These are phyloP conservation scores for Rhimphoctona megacephalus DNA, from an alignment of 2,888 invertebrate species.

Conservation along the genomic window DNA sequence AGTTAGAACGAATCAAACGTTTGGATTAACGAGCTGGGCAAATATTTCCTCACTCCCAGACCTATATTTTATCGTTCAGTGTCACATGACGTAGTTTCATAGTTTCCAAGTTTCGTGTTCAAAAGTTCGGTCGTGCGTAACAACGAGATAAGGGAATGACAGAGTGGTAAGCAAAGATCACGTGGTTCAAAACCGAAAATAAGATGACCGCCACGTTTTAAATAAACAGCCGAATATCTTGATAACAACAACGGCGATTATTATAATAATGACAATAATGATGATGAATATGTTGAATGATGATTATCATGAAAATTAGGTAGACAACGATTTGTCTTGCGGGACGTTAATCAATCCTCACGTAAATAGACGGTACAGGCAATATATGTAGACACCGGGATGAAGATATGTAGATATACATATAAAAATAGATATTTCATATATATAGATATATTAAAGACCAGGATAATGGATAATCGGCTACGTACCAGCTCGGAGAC, in stretches of 20 bases:
- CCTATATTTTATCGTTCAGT: constrained; percentile 42
- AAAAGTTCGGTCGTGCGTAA: constrained; percentile 69
- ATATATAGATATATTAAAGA: constrained; percentile 51
- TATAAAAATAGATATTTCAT: constrained; percentile 51
- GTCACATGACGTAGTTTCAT: constrained; percentile 49
- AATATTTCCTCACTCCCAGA: not conserved
- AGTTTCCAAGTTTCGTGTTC: constrained; percentile 58
- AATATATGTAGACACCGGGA: constrained; percentile 71
- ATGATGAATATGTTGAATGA: constrained; percentile 6
- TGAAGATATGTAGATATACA: constrained; percentile 45
- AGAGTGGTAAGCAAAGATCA: constrained; percentile 14
- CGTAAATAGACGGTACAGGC: constrained; percentile 78
- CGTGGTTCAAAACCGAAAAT: not conserved
- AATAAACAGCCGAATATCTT: constrained; percentile 8
- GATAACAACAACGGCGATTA: constrained; percentile 29
- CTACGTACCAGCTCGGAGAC: constrained; percentile 99
- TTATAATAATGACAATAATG: not conserved
- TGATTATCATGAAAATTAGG: constrained; percentile 56
- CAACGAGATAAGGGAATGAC: constrained; percentile 63
- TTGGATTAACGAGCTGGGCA: constrained; percentile 58
- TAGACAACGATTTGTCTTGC: constrained; percentile 63
- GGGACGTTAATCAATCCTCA: constrained; percentile 75
- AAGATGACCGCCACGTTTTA: not conserved
- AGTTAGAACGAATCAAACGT: constrained; percentile 67
- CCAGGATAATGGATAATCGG: constrained; percentile 79